Base-by-base conservation (phyloP, 2,888 invertebrate genomes). In the Mantis religiosa region DNA sequence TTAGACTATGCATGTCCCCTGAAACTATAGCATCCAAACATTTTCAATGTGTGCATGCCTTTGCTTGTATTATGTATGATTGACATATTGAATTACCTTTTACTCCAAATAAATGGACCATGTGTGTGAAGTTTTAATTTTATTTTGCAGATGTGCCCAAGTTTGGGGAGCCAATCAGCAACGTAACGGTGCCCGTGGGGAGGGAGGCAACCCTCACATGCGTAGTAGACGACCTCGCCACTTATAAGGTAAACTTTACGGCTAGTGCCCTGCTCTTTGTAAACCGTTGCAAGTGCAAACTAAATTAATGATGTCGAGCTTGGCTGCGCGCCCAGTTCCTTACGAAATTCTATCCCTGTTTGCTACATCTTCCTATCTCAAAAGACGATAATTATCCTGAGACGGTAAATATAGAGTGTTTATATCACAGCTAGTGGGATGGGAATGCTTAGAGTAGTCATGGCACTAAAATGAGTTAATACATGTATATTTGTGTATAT, bases 121-220 rank as follows among this genome's bases (percentile, higher is more conserved):
- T 54, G 54, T 20, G 15, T 3, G 9, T 54, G 54, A 20, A 54
- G 54, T 2, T 54, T 15, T 54, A 14, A 83, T 27, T 88, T 34
- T 91, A 92, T 91, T 92, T 95, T 95, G 89, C 95, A 96, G 95
- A 96, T 93, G 96, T 96, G 93, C 97, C 97, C 14, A 96, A 96
- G 91, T 98, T 98, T 94, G 96, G 96, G 92, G 96, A 96, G 89
- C 97, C 97, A 88, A 97, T 98, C 92, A 94, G 95, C 91, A 98
- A 98, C 94, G 96, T 97, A 91, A 98, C 98, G 9, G 96, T 96
- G 15, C 96, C 98, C 25, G 96, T 98, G 88, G 97, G 98, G 85
- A 95, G 98, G 90, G 98, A 98, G 93, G 98, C 97, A 8, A 95
- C 96, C 88, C 94, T 98, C 87, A 96, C 96, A 85, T 98, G 98